Percentiles rank a stretch among this genome's conserved stretches.
Evolutionary conservation across 2,888 invertebrate species (phyloP).

Genomic region (Ophion slaviceki): DNA sequence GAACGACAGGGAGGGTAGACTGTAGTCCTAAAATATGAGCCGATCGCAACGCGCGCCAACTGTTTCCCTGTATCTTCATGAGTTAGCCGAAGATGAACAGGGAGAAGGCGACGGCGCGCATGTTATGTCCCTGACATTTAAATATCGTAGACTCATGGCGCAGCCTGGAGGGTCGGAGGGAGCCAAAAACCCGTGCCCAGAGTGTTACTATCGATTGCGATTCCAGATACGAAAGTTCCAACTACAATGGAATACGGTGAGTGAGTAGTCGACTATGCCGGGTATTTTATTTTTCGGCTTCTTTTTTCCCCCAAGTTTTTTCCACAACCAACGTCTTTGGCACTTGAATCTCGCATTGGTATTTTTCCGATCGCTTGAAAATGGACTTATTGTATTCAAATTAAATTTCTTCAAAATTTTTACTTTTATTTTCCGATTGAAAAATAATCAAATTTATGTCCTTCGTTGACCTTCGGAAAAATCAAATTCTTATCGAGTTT

Average conservation of each 20-base stretch:
- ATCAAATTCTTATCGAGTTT: too few species aligned
- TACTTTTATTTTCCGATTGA: too few species aligned
- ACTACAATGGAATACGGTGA: constrained; percentile 3
- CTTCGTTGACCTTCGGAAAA: too few species aligned
- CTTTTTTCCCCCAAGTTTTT: background rate
- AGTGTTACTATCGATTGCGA: constrained; percentile 76
- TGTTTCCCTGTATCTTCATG: constrained; percentile 3
- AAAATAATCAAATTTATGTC: too few species aligned
- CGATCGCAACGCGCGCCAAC: background rate
- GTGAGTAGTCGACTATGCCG: constrained; percentile 5
- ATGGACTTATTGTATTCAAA: too few species aligned
- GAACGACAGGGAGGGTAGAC: background rate
- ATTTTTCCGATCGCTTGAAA: too few species aligned
- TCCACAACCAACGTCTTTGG: too few species aligned
- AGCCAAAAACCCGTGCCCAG: constrained; percentile 54
- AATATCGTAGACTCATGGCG: constrained; percentile 78
- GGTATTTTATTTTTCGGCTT: constrained; percentile 16
- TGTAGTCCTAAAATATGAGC: background rate
- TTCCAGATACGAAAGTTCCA: constrained; percentile 73
- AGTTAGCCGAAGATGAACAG: constrained; percentile 4
- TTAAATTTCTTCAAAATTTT: too few species aligned
- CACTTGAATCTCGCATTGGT: too few species aligned
- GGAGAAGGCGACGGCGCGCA: constrained; percentile 63
- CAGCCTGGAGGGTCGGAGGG: constrained; percentile 25
- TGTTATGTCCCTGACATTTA: constrained; percentile 82